A percentile compares a stretch with the other conserved stretches of the same genome.
These are phyloP conservation scores for Oryzias curvinotus DNA, from an alignment of 2,113 vertebrate species.

Conservation along the genomic window DNA sequence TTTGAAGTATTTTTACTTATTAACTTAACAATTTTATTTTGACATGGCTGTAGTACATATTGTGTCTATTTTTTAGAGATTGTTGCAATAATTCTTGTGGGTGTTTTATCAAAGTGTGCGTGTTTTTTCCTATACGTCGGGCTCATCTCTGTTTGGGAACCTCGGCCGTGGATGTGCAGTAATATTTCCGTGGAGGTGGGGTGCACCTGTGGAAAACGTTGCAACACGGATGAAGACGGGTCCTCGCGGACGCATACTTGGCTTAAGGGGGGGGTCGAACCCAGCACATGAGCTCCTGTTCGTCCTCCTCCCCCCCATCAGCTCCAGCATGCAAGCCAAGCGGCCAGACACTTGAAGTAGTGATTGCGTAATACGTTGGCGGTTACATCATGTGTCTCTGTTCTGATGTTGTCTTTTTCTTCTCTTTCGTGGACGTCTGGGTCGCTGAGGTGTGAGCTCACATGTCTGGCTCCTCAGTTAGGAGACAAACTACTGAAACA, in stretches of 20 bases:
- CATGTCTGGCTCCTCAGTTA: conserved; percentile 49
- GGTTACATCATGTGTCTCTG: conserved; percentile 48
- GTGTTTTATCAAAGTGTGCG: conserved; percentile 62
- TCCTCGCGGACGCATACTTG: conserved; percentile 21
- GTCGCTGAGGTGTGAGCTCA: conserved; percentile 52
- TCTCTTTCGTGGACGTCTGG: conserved; percentile 34
- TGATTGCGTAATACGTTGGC: conserved; percentile 51
- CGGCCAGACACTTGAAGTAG: conserved; percentile 53
- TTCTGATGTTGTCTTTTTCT: conserved; percentile 40
- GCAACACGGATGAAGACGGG: conserved; percentile 47
- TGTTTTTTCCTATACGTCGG: conserved; percentile 55
- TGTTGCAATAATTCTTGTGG: conserved; percentile 78
- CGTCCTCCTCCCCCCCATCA: conserved; percentile 32
- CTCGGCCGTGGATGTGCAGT: conserved; percentile 60
- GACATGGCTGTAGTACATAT: conserved; percentile 67
- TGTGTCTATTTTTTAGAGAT: conserved; percentile 73
- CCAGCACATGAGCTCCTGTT: too few relatives aligned
- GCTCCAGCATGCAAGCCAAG: conserved; percentile 47
- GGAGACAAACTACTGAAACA: conserved; percentile 77
- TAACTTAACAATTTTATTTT: conserved; percentile 52
- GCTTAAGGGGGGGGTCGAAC: background rate
- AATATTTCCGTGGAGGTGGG: conserved; percentile 51
- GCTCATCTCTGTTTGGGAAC: conserved; percentile 65
- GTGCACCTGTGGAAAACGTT: conserved; percentile 60
- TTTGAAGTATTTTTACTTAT: conserved; percentile 66